Evolutionary conservation across 2,888 invertebrate genomes (phyloP).

Genomic region (Galeopsomyia nigrocyanea): DNA sequence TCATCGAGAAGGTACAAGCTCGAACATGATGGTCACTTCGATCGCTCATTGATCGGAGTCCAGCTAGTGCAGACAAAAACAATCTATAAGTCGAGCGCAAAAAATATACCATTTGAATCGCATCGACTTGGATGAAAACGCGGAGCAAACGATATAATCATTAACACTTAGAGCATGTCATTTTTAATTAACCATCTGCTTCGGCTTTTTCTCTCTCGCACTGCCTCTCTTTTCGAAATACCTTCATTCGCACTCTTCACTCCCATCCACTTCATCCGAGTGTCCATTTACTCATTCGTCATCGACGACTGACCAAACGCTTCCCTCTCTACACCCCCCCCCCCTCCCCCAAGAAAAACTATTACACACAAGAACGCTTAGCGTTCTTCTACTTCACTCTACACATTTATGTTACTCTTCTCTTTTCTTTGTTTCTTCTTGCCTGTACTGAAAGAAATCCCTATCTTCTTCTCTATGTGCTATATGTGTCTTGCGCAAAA

Average conservation of each 20-base stretch:
- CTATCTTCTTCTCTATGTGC: constrained; percentile 48
- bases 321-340: no score
- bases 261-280: constrained; percentile 1
- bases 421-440: constrained; percentile 27
- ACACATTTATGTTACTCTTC: background rate
- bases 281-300: constrained; percentile 13
- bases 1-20: constrained; percentile 80
- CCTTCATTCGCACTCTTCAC: background rate
- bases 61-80: constrained; percentile 2
- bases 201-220: background rate
- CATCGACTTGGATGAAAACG: constrained; percentile 20
- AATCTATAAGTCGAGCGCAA: constrained; percentile 22
- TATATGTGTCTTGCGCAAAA: constrained; percentile 46
- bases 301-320: constrained; percentile 27
- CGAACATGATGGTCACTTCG: constrained; percentile 53
- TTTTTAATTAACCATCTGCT: constrained; percentile 15
- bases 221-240: background rate
- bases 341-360: background rate
- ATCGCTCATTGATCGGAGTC: constrained; percentile 43
- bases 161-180: constrained; percentile 31
- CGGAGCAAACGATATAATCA: constrained; percentile 12
- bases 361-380: constrained; percentile 11
- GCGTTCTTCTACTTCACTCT: constrained; percentile 10
- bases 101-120: constrained; percentile 13
- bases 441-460: constrained; percentile 34